Conservation (phyloP, 2,113 vertebrate genomes). For the Taxidea taxus region DNA sequence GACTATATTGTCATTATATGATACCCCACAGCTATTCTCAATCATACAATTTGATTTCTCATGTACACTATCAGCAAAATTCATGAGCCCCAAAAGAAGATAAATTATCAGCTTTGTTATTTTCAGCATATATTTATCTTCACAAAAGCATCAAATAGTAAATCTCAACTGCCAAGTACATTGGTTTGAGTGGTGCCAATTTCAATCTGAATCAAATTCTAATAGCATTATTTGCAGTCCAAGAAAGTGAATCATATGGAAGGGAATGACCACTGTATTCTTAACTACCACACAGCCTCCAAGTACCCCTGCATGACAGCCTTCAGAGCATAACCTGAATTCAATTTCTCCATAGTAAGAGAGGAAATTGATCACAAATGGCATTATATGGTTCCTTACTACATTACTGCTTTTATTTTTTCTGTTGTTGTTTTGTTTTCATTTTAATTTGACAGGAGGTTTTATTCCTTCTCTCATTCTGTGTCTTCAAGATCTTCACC, state of each 20-base stretch:
- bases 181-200: background rate
- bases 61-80: background rate
- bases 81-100: background rate
- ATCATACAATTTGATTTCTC: background rate
- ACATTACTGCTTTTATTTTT: background rate
- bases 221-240: background rate
- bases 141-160: background rate
- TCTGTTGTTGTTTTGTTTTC: background rate
- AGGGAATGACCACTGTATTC: background rate
- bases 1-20: background rate
- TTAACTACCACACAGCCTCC: background rate
- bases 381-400: background rate
- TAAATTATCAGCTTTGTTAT: background rate
- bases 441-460: conserved; percentile 37
- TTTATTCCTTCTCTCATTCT: conserved; percentile 48
- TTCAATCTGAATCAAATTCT: background rate
- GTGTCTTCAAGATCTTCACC: conserved; percentile 13
- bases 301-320: background rate
- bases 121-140: background rate
- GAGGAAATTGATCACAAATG: background rate
- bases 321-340: background rate
- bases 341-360: background rate
- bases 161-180: background rate
- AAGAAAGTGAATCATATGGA: background rate
- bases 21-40: background rate